Conservation (phyloP, 2,797 vertebrate species). For the Liasis olivaceus region DNA sequence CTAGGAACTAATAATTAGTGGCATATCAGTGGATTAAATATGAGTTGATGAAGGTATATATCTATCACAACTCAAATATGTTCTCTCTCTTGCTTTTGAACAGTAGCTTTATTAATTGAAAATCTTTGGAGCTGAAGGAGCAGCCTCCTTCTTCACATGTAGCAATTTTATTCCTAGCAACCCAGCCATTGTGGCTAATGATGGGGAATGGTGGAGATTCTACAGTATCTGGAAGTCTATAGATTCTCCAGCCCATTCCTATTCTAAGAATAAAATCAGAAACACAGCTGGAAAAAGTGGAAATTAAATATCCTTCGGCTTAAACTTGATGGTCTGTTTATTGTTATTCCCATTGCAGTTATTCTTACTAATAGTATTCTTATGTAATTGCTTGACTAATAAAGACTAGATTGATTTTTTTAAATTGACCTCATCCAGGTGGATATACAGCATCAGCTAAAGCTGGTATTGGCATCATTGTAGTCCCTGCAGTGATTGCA, state of each 20-base stretch:
- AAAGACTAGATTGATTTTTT: background rate
- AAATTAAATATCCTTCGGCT: background rate
- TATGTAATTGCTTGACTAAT: background rate
- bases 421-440: constrained; percentile 62
- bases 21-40: background rate
- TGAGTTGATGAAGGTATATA: background rate
- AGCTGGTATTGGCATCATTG: constrained; percentile 71
- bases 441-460: constrained; percentile 62
- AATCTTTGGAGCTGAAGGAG: background rate
- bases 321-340: background rate
- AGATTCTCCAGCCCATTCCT: background rate
- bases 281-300: background rate
- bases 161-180: background rate
- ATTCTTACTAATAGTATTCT: background rate
- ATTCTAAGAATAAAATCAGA: background rate
- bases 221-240: background rate
- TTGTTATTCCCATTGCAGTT: background rate
- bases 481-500: constrained; percentile 66
- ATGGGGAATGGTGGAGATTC: background rate
- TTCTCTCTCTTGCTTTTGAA: background rate
- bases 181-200: background rate
- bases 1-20: background rate
- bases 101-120: background rate
- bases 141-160: background rate
- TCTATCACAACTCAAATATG: background rate